These are phyloP conservation scores for Phania funesta DNA, from an alignment of 2,888 invertebrate species.

Conservation along the genomic window DNA sequence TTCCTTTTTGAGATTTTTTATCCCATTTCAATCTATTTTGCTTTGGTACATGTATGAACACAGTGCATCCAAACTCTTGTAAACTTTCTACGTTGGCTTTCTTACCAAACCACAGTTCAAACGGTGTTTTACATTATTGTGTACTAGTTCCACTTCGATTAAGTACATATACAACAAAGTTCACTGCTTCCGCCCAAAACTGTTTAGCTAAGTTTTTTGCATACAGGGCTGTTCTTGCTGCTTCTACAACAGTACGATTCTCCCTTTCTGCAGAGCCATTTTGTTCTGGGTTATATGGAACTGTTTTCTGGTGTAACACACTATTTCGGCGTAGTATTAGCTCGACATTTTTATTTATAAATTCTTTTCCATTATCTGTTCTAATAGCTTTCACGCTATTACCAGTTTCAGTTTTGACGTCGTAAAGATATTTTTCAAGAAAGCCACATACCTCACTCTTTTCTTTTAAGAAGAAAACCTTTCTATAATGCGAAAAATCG, in stretches of 20 bases:
- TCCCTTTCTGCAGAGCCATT: slow-evolving; percentile 30
- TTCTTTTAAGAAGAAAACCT: slow-evolving; percentile 39
- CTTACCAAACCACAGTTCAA: no score
- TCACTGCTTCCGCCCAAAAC: no score
- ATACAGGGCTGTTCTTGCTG: slow-evolving; percentile 59
- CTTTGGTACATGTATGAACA: no score
- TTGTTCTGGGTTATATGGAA: slow-evolving; percentile 35
- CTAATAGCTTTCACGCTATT: no score
- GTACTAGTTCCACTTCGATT: no score
- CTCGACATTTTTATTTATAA: slow-evolving; percentile 38
- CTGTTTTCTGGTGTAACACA: slow-evolving; percentile 29
- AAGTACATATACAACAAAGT: no score
- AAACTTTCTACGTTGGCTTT: no score
- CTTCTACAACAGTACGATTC: slow-evolving; percentile 67
- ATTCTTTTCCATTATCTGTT: no score
- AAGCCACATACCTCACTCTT: slow-evolving; percentile 17
- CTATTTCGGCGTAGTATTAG: slow-evolving; percentile 15
- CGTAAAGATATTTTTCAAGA: slow-evolving; percentile 24
- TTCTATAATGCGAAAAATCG: slow-evolving; percentile 25
- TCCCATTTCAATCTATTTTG: no score
- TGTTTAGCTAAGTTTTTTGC: slow-evolving; percentile 37
- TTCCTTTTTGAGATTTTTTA: no score
- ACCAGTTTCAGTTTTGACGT: slow-evolving; percentile 34
- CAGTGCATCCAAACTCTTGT: no score
- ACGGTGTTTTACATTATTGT: no score